A percentile compares a stretch with the other conserved stretches of the same genome.
Evolutionary conservation across 2,888 invertebrate genomes (phyloP).

Genomic region (Saturnia pavonia): DNA sequence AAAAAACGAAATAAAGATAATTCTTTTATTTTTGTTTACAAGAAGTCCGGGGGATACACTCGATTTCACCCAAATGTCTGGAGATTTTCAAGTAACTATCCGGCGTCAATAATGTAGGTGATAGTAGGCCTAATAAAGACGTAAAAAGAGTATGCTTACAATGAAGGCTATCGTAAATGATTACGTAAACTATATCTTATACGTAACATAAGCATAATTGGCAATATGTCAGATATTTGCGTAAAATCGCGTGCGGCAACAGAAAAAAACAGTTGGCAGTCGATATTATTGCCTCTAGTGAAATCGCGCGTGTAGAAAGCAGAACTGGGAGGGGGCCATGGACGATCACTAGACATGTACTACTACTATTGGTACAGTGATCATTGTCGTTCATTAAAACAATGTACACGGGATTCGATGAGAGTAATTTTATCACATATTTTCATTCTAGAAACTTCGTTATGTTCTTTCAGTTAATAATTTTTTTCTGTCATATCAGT

Average conservation of each 20-base stretch:
- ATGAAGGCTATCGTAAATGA: background rate
- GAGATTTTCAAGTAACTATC: too few species aligned
- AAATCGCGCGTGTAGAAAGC: conserved; percentile 81
- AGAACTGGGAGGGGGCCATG: conserved; percentile 70
- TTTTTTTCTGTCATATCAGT: background rate
- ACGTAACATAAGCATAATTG: conserved; percentile 44
- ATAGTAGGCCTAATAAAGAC: too few species aligned
- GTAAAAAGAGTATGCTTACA: background rate
- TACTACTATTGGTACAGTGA: conserved; percentile 44
- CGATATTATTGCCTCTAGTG: conserved; percentile 59
- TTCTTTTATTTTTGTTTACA: background rate
- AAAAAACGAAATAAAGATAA: too few species aligned
- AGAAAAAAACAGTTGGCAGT: conserved; percentile 50
- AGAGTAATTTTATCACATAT: background rate
- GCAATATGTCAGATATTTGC: conserved; percentile 58
- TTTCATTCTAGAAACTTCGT: background rate
- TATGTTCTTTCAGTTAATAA: background rate
- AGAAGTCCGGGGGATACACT: too few species aligned
- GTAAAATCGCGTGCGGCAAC: conserved; percentile 65
- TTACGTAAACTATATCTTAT: conserved; percentile 24
- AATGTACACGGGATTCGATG: background rate
- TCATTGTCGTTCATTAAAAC: conserved; percentile 35
- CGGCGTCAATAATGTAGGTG: too few species aligned
- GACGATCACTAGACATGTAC: conserved; percentile 46
- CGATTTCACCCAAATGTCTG: too few species aligned